phyloP scores from a whole-genome alignment of 2,113 vertebrate species.

The Hydrolagus affinis region DNA sequence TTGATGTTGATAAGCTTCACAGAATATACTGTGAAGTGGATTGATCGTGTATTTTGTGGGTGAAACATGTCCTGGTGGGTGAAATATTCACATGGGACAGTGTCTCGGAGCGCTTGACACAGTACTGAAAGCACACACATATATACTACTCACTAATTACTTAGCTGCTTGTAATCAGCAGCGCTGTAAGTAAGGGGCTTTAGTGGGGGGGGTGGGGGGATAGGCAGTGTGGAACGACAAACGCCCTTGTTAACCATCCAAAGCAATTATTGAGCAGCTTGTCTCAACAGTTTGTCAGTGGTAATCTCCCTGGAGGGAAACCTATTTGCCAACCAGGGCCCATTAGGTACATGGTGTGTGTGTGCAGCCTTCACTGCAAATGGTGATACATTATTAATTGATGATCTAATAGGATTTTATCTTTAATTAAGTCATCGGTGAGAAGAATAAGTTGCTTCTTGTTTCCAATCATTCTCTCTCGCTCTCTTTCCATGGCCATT shows the following conservation, averaged over 20 bases:
- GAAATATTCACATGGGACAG: too few species aligned
- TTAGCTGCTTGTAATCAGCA: neutral
- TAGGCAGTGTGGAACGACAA: neutral
- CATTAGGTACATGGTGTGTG: constrained; percentile 15
- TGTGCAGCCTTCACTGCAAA: constrained; percentile 17
- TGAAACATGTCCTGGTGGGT: too few species aligned
- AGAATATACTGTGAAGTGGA: too few species aligned
- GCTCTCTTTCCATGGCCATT: neutral
- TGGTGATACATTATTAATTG: constrained; percentile 16
- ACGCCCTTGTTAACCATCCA: neutral
- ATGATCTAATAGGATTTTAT: constrained; percentile 31
- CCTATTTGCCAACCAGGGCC: constrained; percentile 21
- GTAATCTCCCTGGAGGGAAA: constrained; percentile 11
- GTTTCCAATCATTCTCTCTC: neutral
- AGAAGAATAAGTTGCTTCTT: constrained; percentile 10
- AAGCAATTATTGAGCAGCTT: constrained; percentile 11
- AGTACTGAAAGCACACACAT: too few species aligned
- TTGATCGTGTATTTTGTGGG: too few species aligned
- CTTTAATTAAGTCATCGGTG: constrained; percentile 25
- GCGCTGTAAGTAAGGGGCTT: neutral
- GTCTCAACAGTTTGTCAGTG: neutral
- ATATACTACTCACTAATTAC: too few species aligned
- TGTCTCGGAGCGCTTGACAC: too few species aligned
- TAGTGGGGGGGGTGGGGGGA: too few species aligned
- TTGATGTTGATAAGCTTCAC: too few species aligned